Base-by-base conservation (phyloP, 2,797 vertebrate genomes). In the Cossypha dichroa region DNA sequence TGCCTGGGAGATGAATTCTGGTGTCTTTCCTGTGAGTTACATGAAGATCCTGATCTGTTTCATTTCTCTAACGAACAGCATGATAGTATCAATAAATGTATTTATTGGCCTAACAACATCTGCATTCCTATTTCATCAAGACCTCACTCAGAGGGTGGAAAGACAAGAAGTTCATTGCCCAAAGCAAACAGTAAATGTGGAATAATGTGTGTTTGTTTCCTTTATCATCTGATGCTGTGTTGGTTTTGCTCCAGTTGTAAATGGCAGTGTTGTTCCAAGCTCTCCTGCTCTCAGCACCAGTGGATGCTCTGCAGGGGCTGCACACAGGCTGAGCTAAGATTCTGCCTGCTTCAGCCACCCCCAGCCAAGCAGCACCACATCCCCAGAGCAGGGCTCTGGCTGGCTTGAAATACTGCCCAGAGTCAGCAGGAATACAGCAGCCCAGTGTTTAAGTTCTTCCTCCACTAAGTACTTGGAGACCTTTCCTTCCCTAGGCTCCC, bases 401-500 rank as follows among this genome's bases (percentile, higher is more conserved):
- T 16, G 36, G 31, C 45, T 62, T 52, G 63, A 94, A 88, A 82
- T 67, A 84, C 70, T 60, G 80, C 70, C 58, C 59, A 19, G 51
- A 7, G 26, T 41, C 85, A 79, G 55, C 56, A 46, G 40, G 59
- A 90, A 45, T 45, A 52, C 3, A 86, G 48, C 88, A 90, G 52
- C 34, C 36, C 3, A 6, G 45, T 31, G 60, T 62, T 93, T 79
- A 84, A 92, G 67, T 82, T 94, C 83, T 88, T 92, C 59, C 72
- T 86, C 73, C 55, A 45, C 66, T 49, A 88, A 93, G 88, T 84
- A 93, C 88, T 92, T 77, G 9, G 77, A 95, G 92, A 67, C 38
- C 28, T 74, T 49, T 74, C 48, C 74, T 92, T 92, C 92, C 80
- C 90, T 38, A 12, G 80, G 80, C 83, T 95, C 92, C 67, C 90